phyloP scores from a whole-genome alignment of 2,888 invertebrate species.

The Melieria crassipennis region DNA sequence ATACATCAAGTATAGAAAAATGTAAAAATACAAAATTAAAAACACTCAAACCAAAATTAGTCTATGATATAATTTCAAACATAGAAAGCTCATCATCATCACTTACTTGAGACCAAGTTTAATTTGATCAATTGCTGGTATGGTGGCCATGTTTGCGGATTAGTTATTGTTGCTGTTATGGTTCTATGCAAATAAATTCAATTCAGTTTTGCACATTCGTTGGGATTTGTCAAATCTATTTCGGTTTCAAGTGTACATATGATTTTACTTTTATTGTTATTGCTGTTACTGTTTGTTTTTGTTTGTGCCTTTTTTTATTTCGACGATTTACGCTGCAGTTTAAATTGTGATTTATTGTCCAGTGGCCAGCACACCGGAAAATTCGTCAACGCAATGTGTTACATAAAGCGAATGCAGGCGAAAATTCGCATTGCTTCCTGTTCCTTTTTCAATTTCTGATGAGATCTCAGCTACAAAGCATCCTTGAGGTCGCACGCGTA shows the following conservation, averaged over 20 bases:
- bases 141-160: slow-evolving; percentile 55
- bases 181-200: background rate
- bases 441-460: too few species aligned
- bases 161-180: slow-evolving; percentile 1
- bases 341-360: background rate
- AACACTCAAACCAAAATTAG: background rate
- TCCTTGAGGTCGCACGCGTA: too few species aligned
- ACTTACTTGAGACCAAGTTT: slow-evolving; percentile 64
- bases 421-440: too few species aligned
- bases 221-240: too few species aligned
- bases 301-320: background rate
- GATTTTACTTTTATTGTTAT: background rate
- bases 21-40: too few species aligned
- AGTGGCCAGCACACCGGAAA: too few species aligned
- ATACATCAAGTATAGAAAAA: too few species aligned
- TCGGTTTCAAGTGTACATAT: background rate
- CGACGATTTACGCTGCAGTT: background rate
- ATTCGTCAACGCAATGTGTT: too few species aligned
- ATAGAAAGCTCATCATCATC: background rate
- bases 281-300: background rate
- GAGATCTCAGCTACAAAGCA: too few species aligned
- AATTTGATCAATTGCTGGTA: slow-evolving; percentile 62
- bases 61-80: slow-evolving; percentile 2
- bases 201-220: too few species aligned
- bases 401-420: too few species aligned